These are phyloP conservation scores for Diaperis boleti DNA, from an alignment of 2,888 invertebrate species.

Conservation along the genomic window DNA sequence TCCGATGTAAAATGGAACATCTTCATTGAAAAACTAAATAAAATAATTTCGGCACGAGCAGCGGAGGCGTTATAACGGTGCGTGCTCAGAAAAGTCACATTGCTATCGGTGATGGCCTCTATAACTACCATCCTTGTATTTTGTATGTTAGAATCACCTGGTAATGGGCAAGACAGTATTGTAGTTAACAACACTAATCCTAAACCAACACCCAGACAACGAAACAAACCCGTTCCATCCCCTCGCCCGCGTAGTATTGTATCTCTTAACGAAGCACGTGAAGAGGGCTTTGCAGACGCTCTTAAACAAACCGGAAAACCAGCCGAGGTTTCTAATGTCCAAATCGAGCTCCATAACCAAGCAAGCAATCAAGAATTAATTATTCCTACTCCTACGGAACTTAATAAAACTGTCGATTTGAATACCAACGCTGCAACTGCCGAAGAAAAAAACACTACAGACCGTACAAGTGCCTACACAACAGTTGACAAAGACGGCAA, in stretches of 20 bases:
- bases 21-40: constrained; percentile 67
- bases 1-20: constrained; percentile 67
- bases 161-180: constrained; percentile 50
- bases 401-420: too few species aligned
- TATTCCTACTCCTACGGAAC: too few species aligned
- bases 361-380: too few species aligned
- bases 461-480: too few species aligned
- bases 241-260: constrained; percentile 43
- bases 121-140: constrained; percentile 50
- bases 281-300: constrained; percentile 7
- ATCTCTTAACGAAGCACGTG: constrained; percentile 13
- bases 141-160: constrained; percentile 60
- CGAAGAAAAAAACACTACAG: too few species aligned
- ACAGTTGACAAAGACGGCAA: too few species aligned
- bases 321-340: not conserved
- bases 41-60: constrained; percentile 66
- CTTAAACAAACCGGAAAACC: not conserved
- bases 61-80: constrained; percentile 64
- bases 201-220: constrained; percentile 53
- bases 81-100: constrained; percentile 11
- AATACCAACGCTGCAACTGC: too few species aligned
- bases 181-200: constrained; percentile 52
- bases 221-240: constrained; percentile 48
- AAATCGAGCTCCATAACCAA: too few species aligned
- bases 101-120: constrained; percentile 42